Evolutionary conservation across 2,113 vertebrate genomes (phyloP), one percentile per base, ranked within the genome.

Genomic region (Agelaius tricolor): DNA sequence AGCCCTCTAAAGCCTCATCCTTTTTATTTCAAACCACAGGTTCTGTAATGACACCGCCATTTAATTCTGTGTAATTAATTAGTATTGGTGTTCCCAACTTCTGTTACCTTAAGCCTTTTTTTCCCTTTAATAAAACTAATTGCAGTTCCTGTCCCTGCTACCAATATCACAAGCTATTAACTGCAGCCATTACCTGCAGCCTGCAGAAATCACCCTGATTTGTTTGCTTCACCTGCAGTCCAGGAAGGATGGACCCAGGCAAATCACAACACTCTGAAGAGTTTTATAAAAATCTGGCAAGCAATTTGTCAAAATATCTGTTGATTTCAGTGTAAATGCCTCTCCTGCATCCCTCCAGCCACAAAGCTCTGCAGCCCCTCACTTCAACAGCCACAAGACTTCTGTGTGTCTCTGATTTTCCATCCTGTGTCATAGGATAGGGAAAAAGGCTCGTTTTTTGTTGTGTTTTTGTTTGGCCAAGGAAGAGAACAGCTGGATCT

Each of bases 31-130:
- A 80, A 86, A 47, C 33, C 54, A 78, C 62, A 68, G 37, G 27
- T 79, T 93, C 74, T 13, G 2, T 72, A 89, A 72, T 62, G 63
- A 75, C 17, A 46, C 9, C 1, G 1, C 9, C 10, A 15, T 77
- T 95, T 91, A 90, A 80, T 87, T 91, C 41, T 46, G 26, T 30
- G 44, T 44, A 61, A 85, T 73, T 68, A 79, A 91, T 89, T 82
- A 65, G 0, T 13, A 26, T 21, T 69, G 58, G 37, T 80, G 18
- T 23, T 76, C 58, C 22, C 78, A 66, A 7, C 23, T 57, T 87
- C 24, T 68, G 15, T 75, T 76, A 76, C 58, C 51, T 84, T 22
- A 72, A 67, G 67, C 14, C 17, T 87, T 89, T 87, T 87, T 49
- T 13, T 82, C 13, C 28, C n/a, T 67, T 65, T 61, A 55, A 24